Evolutionary conservation across 2,888 invertebrate species (phyloP).

Genomic region (Agonopterix subpropinquella): DNA sequence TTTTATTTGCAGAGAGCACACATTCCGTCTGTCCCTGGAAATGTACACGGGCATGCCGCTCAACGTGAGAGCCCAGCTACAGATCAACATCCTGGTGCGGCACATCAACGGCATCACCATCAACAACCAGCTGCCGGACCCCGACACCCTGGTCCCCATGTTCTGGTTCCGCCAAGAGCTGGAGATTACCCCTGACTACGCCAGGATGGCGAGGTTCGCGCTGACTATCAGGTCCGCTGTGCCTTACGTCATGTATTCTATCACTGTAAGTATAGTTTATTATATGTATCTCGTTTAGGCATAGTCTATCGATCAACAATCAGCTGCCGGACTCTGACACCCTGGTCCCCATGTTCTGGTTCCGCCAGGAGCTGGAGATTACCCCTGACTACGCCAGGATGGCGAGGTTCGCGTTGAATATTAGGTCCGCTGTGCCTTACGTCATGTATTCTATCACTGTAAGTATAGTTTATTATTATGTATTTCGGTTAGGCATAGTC

Average conservation of each 20-base stretch:
- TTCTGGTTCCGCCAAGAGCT: constrained; percentile 86
- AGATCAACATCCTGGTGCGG: constrained; percentile 79
- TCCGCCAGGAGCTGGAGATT: constrained; percentile 79
- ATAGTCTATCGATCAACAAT: constrained; percentile 59
- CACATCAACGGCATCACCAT: constrained; percentile 42
- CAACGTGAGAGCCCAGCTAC: constrained; percentile 81
- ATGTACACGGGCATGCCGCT: constrained; percentile 88
- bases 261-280: constrained; percentile 52
- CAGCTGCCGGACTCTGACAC: constrained; percentile 54
- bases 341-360: constrained; percentile 86
- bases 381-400: constrained; percentile 73
- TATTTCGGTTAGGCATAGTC: too few species aligned
- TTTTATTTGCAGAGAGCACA: constrained; percentile 68
- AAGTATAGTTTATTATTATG: constrained; percentile 15
- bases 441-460: constrained; percentile 70
- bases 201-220: constrained; percentile 68
- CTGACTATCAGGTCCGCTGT: constrained; percentile 71
- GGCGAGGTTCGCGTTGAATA: constrained; percentile 69
- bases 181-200: constrained; percentile 73
- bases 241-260: constrained; percentile 68
- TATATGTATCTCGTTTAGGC: too few species aligned
- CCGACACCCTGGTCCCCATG: constrained; percentile 79
- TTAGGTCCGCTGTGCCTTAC: constrained; percentile 71
- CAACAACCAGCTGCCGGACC: constrained; percentile 48
- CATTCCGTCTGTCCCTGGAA: constrained; percentile 81